Base-by-base conservation (phyloP, 2,113 vertebrate genomes). In the Paramisgurnus dabryanus region DNA sequence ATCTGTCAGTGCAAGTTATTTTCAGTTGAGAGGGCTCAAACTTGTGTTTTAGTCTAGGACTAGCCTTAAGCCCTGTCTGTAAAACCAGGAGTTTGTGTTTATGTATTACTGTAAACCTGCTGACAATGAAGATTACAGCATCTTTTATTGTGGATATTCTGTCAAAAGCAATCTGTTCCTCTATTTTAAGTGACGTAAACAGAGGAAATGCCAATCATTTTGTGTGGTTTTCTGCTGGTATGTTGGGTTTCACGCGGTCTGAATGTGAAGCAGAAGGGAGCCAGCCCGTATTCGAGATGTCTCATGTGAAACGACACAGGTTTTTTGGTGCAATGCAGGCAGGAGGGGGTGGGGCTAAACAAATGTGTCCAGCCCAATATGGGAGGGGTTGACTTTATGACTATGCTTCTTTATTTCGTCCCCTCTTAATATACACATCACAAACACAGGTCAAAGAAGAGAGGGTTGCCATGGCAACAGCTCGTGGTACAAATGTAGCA, bases 261-360 rank as follows among this genome's bases (percentile, higher is more conserved):
- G 73, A 75, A 64, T 75, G 22, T 49, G 73, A 75, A 69, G 8
- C 39, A 78, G 66, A 18, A 68, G 27, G 1, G 64, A 60, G 58
- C 4, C 6, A 58, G 64, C 61, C 53, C n/a, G 67, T 27, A 11
- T 60, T 41, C 41, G 70, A 66, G 63, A 58, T 5, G 22, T 41
- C 70, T 53, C 66, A 13, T 7, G 65, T 73, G 78, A 85, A 78
- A 80, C 57, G 78, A 80, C 78, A 61, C 78, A 72, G 78, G 68
- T 80, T 68, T 80, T 80, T 80, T 80, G 78, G 78, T 80, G 84
- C 84, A 85, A 83, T 85, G 84, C 84, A 85, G 84, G 78, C 81
- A 78, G 68, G 69, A 18, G 22, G 61, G 9, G 12, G 45, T 40
- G 72, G 71, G 15, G 69, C 61, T 41, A 17, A 47, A n/a, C 39